Evolutionary conservation across 2,113 vertebrate species (phyloP).

Genomic region (Ariopsis seemanni): DNA sequence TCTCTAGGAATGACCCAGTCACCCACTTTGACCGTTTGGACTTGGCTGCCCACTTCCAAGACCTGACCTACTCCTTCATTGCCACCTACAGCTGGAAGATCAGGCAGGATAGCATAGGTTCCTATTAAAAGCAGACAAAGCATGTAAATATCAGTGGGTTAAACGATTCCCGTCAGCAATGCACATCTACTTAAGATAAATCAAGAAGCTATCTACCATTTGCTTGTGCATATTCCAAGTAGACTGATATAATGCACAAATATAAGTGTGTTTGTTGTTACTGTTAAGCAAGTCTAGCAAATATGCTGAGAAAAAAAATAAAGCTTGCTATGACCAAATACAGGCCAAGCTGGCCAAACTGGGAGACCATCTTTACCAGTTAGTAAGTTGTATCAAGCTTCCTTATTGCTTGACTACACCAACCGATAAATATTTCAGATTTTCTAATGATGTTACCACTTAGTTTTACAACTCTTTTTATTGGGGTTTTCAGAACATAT

Average conservation of each 20-base stretch:
- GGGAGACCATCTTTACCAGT: background rate
- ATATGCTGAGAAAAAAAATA: background rate
- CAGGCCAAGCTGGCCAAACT: background rate
- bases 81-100: conserved; percentile 87
- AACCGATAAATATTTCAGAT: background rate
- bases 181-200: background rate
- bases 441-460: background rate
- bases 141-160: background rate
- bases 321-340: background rate
- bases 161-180: background rate
- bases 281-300: background rate
- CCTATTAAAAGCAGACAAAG: conserved; percentile 68
- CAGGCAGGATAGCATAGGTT: conserved; percentile 81
- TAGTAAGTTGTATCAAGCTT: background rate
- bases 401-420: background rate
- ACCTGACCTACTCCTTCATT: conserved; percentile 91
- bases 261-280: background rate
- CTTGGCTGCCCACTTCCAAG: conserved; percentile 78
- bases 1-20: conserved; percentile 86
- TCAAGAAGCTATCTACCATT: background rate
- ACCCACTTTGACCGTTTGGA: conserved; percentile 75
- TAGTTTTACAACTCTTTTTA: too few relatives aligned
- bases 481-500: too few relatives aligned
- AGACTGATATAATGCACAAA: background rate
- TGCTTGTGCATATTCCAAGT: background rate